A percentile compares a stretch with the other conserved stretches of the same genome.
Evolutionary conservation across 2,797 vertebrate genomes (phyloP).

Genomic region (Typhlichthys subterraneus): DNA sequence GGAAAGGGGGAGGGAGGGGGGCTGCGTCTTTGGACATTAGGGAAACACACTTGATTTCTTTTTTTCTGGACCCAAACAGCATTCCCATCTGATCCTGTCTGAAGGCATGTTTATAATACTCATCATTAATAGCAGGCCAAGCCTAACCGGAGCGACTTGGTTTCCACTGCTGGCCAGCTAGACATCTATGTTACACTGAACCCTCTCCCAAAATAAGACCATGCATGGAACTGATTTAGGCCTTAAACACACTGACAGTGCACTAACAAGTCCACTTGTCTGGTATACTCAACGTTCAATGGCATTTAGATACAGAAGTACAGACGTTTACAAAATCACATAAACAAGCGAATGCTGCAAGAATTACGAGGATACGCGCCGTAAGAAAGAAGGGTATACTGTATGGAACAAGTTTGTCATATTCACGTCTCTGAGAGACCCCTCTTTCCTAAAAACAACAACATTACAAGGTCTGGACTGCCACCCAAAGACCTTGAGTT

Average conservation of each 20-base stretch:
- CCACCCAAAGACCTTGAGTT: too few species aligned
- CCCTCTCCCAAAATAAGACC: constrained; percentile 39
- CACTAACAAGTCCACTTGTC: too few species aligned
- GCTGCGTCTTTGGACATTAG: constrained; percentile 74
- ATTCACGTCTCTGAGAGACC: too few species aligned
- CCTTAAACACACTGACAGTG: constrained; percentile 46
- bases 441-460: too few species aligned
- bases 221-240: constrained; percentile 70
- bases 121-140: constrained; percentile 80
- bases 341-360: too few species aligned
- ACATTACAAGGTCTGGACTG: too few species aligned
- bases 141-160: constrained; percentile 70
- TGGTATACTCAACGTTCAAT: too few species aligned
- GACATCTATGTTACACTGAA: constrained; percentile 45
- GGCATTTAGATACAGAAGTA: too few species aligned
- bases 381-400: too few species aligned
- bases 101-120: constrained; percentile 80
- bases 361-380: too few species aligned
- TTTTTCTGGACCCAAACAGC: constrained; percentile 76
- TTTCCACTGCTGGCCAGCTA: constrained; percentile 63
- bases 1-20: constrained; percentile 52
- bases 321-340: too few species aligned
- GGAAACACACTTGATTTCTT: constrained; percentile 77
- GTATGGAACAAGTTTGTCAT: too few species aligned
- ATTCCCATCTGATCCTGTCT: constrained; percentile 80